A percentile compares a stretch with the other conserved stretches of the same genome.
Conservation (phyloP, 2,888 invertebrate species). For the Oscheius sp. region DNA sequence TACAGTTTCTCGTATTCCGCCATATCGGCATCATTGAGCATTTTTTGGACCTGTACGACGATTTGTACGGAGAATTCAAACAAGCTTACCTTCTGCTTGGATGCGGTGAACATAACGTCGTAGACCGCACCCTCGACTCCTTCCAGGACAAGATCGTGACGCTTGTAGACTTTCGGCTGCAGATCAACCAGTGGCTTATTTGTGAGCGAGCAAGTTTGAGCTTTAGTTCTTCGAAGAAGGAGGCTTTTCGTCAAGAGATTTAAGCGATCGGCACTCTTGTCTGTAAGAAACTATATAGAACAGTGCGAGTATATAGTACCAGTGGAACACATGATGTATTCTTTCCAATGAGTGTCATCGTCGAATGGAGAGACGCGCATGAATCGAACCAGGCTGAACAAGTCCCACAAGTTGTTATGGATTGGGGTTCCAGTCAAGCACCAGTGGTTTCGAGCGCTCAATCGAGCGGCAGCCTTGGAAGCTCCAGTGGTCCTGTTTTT, state of each 20-base stretch:
- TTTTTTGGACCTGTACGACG: too few relatives aligned
- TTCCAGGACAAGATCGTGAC: conserved; percentile 70
- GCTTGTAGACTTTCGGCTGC: conserved; percentile 64
- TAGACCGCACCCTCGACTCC: conserved; percentile 73
- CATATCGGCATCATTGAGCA: conserved; percentile 69
- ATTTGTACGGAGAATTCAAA: conserved; percentile 49
- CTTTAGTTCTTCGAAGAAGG: conserved; percentile 89
- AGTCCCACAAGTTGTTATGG: conserved; percentile 85
- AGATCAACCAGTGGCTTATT: conserved; percentile 73
- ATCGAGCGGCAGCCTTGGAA: conserved; percentile 79
- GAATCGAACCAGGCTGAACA: conserved; percentile 78
- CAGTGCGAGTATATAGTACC: conserved; percentile 14
- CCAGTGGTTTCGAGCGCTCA: conserved; percentile 82
- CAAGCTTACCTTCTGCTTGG: conserved; percentile 71
- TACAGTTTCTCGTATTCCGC: conserved; percentile 34
- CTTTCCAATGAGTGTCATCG: conserved; percentile 89
- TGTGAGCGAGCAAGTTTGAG: conserved; percentile 77
- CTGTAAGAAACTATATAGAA: conserved; percentile 34
- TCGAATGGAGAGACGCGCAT: conserved; percentile 88
- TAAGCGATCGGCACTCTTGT: conserved; percentile 79
- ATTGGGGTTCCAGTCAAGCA: conserved; percentile 90
- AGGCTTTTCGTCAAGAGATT: conserved; percentile 86
- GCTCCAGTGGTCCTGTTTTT: conserved; percentile 80
- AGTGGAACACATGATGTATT: conserved; percentile 82
- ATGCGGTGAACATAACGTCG: conserved; percentile 66